Conservation (phyloP, 2,797 vertebrate genomes). For the Alauda arvensis region DNA sequence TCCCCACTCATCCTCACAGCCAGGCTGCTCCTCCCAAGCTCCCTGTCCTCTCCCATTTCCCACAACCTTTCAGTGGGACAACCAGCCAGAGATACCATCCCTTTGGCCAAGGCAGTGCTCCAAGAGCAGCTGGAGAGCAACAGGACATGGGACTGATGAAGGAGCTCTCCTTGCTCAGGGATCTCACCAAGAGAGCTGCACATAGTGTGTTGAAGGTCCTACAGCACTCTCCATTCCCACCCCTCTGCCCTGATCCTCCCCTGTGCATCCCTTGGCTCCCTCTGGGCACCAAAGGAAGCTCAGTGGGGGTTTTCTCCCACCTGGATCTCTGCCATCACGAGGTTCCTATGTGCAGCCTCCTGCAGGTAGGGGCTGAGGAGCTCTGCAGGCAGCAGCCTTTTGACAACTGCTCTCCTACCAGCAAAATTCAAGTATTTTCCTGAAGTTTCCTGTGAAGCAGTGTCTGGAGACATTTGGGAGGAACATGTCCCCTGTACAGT, state of each 20-base stretch:
- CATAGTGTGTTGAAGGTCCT: background rate
- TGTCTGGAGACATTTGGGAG: background rate
- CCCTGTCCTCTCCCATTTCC: background rate
- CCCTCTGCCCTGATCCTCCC: background rate
- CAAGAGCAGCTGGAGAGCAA: background rate
- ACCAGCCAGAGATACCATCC: background rate
- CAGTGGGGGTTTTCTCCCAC: background rate
- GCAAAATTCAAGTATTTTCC: background rate
- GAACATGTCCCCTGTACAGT: background rate
- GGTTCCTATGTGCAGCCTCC: background rate
- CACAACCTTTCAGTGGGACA: background rate
- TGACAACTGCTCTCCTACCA: background rate
- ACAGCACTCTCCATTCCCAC: background rate
- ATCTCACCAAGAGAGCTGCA: background rate
- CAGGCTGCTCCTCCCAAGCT: background rate
- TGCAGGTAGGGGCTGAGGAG: background rate
- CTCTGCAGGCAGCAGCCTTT: background rate
- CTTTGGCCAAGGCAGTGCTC: background rate
- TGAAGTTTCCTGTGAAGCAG: background rate
- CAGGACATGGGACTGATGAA: background rate
- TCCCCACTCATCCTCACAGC: background rate
- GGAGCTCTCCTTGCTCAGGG: background rate
- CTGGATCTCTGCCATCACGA: background rate
- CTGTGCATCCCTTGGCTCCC: background rate
- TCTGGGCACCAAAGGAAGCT: background rate